Evolutionary conservation across 2,113 vertebrate genomes (phyloP).

Genomic region (Paralichthys olivaceus): DNA sequence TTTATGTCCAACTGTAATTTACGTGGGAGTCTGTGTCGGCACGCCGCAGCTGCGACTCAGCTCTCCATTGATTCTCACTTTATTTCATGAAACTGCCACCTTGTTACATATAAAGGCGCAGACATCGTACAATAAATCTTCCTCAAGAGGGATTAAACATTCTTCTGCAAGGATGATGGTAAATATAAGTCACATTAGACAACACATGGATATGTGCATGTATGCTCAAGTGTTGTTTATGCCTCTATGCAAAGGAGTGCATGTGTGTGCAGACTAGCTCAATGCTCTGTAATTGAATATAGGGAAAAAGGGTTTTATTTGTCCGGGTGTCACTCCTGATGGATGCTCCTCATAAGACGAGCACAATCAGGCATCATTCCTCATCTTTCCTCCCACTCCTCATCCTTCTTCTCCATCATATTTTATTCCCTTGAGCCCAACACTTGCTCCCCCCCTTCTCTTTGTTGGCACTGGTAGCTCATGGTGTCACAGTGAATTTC

Average conservation of each 20-base stretch:
- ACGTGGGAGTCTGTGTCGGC: slow-evolving; percentile 15
- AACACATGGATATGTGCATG: slow-evolving; percentile 17
- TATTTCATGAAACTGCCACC: slow-evolving; percentile 63
- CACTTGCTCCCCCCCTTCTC: background rate
- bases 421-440: slow-evolving; percentile 52
- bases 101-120: slow-evolving; percentile 47
- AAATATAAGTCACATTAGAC: slow-evolving; percentile 51
- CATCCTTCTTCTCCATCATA: slow-evolving; percentile 64
- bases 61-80: slow-evolving; percentile 47
- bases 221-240: background rate
- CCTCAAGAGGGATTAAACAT: slow-evolving; percentile 51
- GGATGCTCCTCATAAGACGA: slow-evolving; percentile 84
- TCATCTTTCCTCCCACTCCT: slow-evolving; percentile 76
- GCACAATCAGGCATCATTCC: slow-evolving; percentile 79
- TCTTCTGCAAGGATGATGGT: slow-evolving; percentile 35
- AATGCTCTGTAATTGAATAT: slow-evolving; percentile 75
- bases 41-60: slow-evolving; percentile 43
- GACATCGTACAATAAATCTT: slow-evolving; percentile 46
- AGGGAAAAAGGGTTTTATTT: slow-evolving; percentile 67
- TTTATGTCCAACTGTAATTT: slow-evolving; percentile 43
- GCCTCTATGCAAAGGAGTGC: background rate
- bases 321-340: slow-evolving; percentile 79
- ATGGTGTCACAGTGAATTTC: slow-evolving; percentile 66
- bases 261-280: slow-evolving; percentile 42
- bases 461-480: slow-evolving; percentile 37